Evolutionary conservation across 2,113 vertebrate species (phyloP).

Genomic region (Pantherophis guttatus): DNA sequence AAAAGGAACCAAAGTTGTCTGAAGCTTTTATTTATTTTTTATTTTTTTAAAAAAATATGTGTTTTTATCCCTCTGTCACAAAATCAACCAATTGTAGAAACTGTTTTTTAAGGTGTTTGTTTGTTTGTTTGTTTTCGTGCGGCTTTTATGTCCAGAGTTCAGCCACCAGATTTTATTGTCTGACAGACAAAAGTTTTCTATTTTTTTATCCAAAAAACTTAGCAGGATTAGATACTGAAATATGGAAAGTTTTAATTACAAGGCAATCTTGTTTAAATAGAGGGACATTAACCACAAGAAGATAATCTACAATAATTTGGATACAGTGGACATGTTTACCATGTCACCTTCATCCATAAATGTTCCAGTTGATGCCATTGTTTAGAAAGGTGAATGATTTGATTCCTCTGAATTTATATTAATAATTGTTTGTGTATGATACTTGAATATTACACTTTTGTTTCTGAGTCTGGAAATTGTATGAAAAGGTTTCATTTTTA

Average conservation of each 20-base stretch:
- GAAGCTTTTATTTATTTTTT: constrained; percentile 40
- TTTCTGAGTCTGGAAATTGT: background rate
- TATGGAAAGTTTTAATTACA: background rate
- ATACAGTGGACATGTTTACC: background rate
- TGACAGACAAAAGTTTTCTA: background rate
- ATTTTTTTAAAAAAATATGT: background rate
- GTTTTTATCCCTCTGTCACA: background rate
- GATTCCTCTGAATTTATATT: background rate
- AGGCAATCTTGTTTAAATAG: background rate
- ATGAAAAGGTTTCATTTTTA: background rate
- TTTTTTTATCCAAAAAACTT: background rate
- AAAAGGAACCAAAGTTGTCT: constrained; percentile 44
- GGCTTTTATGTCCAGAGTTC: background rate
- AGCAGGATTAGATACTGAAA: background rate
- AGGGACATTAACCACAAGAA: background rate
- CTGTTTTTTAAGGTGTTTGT: background rate
- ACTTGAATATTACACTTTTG: background rate
- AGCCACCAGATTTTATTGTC: background rate
- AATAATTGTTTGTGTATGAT: background rate
- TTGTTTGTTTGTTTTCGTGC: background rate
- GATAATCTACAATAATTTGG: background rate
- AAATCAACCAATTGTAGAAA: constrained; percentile 1
- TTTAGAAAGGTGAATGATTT: background rate
- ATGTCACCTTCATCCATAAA: background rate
- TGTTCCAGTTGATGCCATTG: background rate